Evolutionary conservation across 2,113 vertebrate genomes (phyloP), one percentile per base, ranked within the genome.

Genomic region (Barnardius zonarius): DNA sequence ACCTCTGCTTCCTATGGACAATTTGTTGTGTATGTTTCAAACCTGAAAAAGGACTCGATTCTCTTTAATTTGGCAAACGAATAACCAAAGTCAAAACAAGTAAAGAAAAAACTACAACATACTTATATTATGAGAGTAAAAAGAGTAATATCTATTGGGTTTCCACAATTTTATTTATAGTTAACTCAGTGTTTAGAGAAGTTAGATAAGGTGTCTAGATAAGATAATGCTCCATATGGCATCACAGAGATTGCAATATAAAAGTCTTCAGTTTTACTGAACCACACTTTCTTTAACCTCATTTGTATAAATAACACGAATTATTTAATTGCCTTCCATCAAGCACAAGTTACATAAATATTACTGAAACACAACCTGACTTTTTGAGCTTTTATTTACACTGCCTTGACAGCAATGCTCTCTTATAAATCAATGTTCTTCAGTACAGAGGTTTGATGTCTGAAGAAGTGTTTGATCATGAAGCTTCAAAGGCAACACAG

Each of bases 331-430:
- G 57, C 81, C 97, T 96, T 95, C 90, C 37, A 68, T 82, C 35
- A 59, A 92, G 70, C 59, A 90, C 88, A 95, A 95, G 81, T 95
- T 95, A 95, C 89, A 96, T 86, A 97, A 96, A 96, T 96, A 94
- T 91, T 97, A 90, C 94, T 89, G 81, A 96, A 89, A 90, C 70
- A 66, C 44, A 94, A 70, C 74, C 19, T 69, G 89, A 85, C 64
- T 88, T 93, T 94, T 88, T 46, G 49, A 88, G 52, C 28, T 95
- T 96, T 97, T 98, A 88, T 97, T 97, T 97, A 83, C 81, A 57
- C 67, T 95, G 75, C 41, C 72, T 95, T 67, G 13, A 64, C 83
- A 63, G 49, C 93, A 89, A 92, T 48, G 82, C 15, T 49, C 39
- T 66, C 67, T 81, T 76, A 87, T 17, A 95, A 95, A 92, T 19